Base-by-base conservation (phyloP, 2,113 vertebrate genomes). In the Heteronetta atricapilla region DNA sequence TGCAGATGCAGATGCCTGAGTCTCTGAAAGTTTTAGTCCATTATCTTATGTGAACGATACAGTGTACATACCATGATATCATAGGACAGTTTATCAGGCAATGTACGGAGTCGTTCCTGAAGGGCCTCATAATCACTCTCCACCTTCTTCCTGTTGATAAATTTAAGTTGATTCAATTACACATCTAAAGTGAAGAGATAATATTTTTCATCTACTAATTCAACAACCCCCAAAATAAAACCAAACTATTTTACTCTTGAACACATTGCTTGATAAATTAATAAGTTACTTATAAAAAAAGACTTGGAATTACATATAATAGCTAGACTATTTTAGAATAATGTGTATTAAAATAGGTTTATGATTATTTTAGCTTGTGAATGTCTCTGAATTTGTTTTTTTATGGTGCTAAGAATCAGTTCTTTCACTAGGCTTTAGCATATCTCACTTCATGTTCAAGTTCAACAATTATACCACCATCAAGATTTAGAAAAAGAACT, bases 11-110 rank as follows among this genome's bases (percentile, higher is more conserved):
- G 46, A 36, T 50, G 76, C 79, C 53, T 13, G 19, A 53, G 33
- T 44, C 23, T 63, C 28, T 34, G 25, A 53, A 66, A 67, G 22
- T 36, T 33, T 58, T 8, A 90, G 44, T 16, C 29, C 15, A 11
- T 31, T 88, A 76, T 34, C 82, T 31, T 31, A 36, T 64, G 75
- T 84, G 58, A 88, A 74, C 50, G 19, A 79, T 40, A 48, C 12
- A 42, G 38, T 0, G 4, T 53, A 97, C 99, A 68, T 98, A 99
- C 99, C 99, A 99, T 99, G 96, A 99, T 90, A 97, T 98, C 98
- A 52, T 98, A 99, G 82, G 98, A 98, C 94, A 98, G 96, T 59
- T 98, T 99, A 88, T 99, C 98, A 34, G 99, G 99, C 88, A 99
- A 97, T 13, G 98, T 98, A 75, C 59, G 95, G 52, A 99, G 99